These are phyloP conservation scores for Tanytarsus gracilentus DNA, from an alignment of 2,888 invertebrate genomes.

Conservation along the genomic window DNA sequence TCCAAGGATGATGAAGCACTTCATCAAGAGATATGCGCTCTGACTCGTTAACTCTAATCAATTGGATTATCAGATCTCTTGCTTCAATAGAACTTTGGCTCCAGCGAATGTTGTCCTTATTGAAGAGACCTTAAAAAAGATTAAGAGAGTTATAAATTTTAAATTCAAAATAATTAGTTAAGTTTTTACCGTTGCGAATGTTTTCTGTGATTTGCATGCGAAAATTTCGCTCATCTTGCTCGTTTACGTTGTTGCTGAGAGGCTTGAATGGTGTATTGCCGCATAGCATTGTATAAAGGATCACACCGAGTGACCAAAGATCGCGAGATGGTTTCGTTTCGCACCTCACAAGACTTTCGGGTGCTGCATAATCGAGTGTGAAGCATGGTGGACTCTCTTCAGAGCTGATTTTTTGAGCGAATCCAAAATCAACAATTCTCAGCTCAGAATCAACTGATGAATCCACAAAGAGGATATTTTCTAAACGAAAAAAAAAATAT, in stretches of 20 bases:
- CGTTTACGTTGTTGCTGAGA: background rate
- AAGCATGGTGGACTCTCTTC: slow-evolving; percentile 76
- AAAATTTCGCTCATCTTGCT: background rate
- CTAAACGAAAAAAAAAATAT: too few species aligned
- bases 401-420: slow-evolving; percentile 56
- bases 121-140: slow-evolving; percentile 22
- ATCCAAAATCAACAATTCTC: slow-evolving; percentile 86
- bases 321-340: slow-evolving; percentile 86
- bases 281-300: slow-evolving; percentile 62
- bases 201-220: background rate
- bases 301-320: slow-evolving; percentile 92
- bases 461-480: slow-evolving; percentile 5
- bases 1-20: slow-evolving; percentile 60
- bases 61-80: slow-evolving; percentile 62
- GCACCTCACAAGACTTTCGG: slow-evolving; percentile 56
- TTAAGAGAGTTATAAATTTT: too few species aligned
- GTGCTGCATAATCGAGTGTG: slow-evolving; percentile 81
- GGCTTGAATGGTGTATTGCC: slow-evolving; percentile 72
- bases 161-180: too few species aligned
- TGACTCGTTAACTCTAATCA: slow-evolving; percentile 70
- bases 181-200: slow-evolving; percentile 30
- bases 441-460: background rate
- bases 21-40: slow-evolving; percentile 59
- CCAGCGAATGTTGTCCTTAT: slow-evolving; percentile 50
- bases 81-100: slow-evolving; percentile 61